A percentile compares a stretch with the other conserved stretches of the same genome.
Conservation (phyloP, 2,888 invertebrate genomes). For the Meta bourneti region DNA sequence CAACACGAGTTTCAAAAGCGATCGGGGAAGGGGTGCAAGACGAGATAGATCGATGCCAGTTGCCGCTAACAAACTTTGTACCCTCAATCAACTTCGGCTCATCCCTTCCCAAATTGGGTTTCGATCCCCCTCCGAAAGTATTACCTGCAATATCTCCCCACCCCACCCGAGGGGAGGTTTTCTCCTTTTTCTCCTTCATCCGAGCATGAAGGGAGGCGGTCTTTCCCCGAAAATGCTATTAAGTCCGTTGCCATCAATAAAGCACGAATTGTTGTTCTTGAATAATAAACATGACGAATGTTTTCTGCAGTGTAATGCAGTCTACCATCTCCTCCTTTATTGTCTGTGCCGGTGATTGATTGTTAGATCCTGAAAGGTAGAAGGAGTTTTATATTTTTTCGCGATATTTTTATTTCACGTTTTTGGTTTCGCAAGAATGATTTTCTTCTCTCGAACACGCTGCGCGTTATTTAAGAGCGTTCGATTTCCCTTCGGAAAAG, state of each 20-base stretch:
- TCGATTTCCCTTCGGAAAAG: constrained; percentile 36
- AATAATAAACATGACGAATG: constrained; percentile 76
- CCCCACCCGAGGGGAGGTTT: not conserved
- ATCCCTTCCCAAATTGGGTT: constrained; percentile 65
- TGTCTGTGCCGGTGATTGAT: constrained; percentile 71
- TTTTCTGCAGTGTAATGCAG: constrained; percentile 70
- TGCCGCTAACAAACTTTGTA: constrained; percentile 70
- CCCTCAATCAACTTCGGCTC: constrained; percentile 69
- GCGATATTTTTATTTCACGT: constrained; percentile 13
- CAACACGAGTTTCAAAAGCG: constrained; percentile 28
- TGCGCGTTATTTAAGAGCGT: constrained; percentile 42
- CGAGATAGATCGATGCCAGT: constrained; percentile 42
- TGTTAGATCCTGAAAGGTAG: constrained; percentile 67
- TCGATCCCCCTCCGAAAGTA: constrained; percentile 56
- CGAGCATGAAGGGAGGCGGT: constrained; percentile 32
- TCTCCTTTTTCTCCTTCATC: constrained; percentile 28
- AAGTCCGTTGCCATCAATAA: constrained; percentile 74
- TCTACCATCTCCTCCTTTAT: constrained; percentile 40
- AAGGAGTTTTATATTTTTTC: constrained; percentile 46
- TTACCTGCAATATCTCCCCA: constrained; percentile 59
- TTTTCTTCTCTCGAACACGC: not conserved
- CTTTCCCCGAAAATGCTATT: constrained; percentile 72
- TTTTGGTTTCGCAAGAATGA: not conserved
- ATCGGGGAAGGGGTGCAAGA: not conserved
- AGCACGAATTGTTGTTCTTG: constrained; percentile 76